Conservation (phyloP, 2,113 vertebrate species). For the Pipa parva region DNA sequence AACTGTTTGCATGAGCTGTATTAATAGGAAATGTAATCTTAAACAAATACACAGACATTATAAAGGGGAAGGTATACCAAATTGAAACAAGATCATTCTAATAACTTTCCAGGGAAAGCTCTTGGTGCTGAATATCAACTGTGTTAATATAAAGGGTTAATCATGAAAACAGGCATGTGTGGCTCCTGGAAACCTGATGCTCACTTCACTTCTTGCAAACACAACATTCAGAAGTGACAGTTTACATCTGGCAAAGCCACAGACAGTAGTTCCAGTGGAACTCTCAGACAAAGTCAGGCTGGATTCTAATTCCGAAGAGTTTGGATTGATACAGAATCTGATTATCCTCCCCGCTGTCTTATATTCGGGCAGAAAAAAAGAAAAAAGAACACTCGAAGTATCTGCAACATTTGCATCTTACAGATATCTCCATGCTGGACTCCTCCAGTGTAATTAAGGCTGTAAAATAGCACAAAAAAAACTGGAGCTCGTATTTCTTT, state of each 20-base stretch:
- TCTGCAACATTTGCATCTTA: neutral
- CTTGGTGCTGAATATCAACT: neutral
- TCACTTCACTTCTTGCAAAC: neutral
- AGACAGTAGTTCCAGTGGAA: neutral
- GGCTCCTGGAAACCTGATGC: constrained; percentile 12
- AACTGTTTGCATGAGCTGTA: no score
- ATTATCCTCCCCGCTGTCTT: neutral
- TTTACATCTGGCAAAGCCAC: constrained; percentile 7
- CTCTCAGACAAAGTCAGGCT: neutral
- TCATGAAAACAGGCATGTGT: constrained; percentile 26
- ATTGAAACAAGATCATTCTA: neutral
- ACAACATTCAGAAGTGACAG: neutral
- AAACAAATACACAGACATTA: no score
- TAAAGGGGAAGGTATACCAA: neutral
- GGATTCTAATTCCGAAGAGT: neutral
- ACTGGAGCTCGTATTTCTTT: neutral
- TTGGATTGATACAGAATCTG: neutral
- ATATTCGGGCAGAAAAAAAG: neutral
- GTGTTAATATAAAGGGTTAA: neutral
- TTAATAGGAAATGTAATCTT: no score
- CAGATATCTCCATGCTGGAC: neutral
- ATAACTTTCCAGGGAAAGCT: neutral
- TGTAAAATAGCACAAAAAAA: neutral
- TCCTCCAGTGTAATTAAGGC: neutral
- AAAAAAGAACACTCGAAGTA: neutral